Evolutionary conservation across 2,113 vertebrate species (phyloP), one percentile per base, ranked within the genome.

Genomic region (Lagopus leucura): DNA sequence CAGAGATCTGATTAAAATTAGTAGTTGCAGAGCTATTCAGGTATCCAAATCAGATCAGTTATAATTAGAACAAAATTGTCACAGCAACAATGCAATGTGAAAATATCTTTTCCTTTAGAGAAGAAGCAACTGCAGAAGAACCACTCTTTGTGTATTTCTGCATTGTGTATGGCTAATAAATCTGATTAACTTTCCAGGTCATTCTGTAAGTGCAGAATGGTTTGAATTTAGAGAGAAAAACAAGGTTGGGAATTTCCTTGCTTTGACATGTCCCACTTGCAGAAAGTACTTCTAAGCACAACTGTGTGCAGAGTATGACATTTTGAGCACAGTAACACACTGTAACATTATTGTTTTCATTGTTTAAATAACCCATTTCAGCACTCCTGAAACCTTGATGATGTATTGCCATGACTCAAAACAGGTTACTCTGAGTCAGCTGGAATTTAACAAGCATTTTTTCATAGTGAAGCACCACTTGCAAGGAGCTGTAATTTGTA

Each of bases 61-160:
- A 82, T 87, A 92, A 82, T 91, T 93, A 89, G 86, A 94, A 91
- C 4, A 11, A 78, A 93, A 81, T 43, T 77, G 40, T 65, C 82
- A 83, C 65, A 72, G 57, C 52, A 72, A 88, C 57, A 94, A 82
- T 86, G 82, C 20, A 77, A 72, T 42, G 40, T 19, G 47, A 83
- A 83, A 77, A 69, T 42, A 18, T 67, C 34, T 86, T 42, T 22
- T 77, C 55, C 20, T 89, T 89, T 61, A 69, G 52, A 88, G 50
- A 83, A 27, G 47, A 92, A 88, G 65, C 50, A 93, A 86, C 52
- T 81, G 65, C 64, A 88, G 72, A 85, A 64, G 38, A 93, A 47
- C 27, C 43, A 43, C 32, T 86, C 24, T 58, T 77, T 90, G 88
- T 86, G 38, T 61, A 74, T 18, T 43, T 43, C 15, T 43, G 42